Conservation (phyloP, 2,113 vertebrate species). For the Prunella himalayana region DNA sequence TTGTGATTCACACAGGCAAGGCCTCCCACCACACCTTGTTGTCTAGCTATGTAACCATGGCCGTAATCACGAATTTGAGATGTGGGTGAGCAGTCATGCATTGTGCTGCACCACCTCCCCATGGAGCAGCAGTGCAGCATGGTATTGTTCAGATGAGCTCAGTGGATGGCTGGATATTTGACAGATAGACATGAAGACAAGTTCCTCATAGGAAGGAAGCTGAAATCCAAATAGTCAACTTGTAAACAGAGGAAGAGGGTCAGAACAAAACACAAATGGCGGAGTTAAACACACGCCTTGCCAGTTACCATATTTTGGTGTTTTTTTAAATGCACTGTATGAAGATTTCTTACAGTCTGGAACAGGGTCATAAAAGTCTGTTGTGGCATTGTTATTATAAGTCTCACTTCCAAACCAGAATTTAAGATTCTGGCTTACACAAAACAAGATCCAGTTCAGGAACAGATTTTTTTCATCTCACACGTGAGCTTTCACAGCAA, state of each 20-base stretch:
- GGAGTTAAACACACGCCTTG: not conserved
- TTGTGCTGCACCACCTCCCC: not conserved
- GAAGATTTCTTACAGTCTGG: not conserved
- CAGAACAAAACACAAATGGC: not conserved
- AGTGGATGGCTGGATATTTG: not conserved
- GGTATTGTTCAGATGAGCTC: not conserved
- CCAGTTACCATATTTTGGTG: not conserved
- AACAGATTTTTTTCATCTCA: not conserved
- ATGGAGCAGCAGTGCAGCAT: not conserved
- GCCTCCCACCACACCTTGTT: not conserved
- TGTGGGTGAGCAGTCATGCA: not conserved
- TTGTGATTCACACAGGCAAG: not conserved
- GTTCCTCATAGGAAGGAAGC: conserved; percentile 19
- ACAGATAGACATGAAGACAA: not conserved
- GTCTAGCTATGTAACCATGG: not conserved
- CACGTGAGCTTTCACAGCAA: not conserved
- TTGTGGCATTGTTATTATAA: not conserved
- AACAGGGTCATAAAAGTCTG: not conserved
- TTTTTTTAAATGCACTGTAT: not conserved
- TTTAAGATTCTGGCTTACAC: not conserved
- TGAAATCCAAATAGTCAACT: not conserved
- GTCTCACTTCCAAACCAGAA: not conserved
- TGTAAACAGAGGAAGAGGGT: conserved; percentile 10
- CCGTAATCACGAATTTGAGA: not conserved
- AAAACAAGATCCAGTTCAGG: not conserved